These are phyloP conservation scores for Lepus townsendii DNA, from an alignment of 2,797 vertebrate species.

Conservation along the genomic window DNA sequence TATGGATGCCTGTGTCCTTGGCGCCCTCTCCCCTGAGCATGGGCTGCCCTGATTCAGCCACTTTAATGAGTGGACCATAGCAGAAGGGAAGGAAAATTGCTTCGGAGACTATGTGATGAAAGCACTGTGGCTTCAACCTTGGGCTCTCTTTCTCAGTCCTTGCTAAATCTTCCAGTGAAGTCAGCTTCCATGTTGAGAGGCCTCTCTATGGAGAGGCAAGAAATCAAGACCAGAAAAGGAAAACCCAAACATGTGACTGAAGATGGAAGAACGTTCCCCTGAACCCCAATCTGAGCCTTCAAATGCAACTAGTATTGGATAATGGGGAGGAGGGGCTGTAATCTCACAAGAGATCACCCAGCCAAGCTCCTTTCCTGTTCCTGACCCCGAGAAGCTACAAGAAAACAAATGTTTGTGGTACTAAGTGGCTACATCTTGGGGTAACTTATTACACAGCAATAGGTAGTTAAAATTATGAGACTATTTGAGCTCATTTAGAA, in stretches of 20 bases:
- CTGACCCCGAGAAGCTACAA: neutral
- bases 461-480: neutral
- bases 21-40: neutral
- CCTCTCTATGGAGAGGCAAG: neutral
- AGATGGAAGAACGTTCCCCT: neutral
- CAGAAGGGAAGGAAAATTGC: neutral
- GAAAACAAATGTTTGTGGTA: neutral
- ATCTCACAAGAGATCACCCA: neutral
- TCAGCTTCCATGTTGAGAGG: neutral
- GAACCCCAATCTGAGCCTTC: neutral
- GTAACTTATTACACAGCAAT: neutral
- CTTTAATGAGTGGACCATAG: neutral
- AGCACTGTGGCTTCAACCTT: neutral
- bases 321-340: neutral
- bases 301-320: neutral
- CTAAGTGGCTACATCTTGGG: neutral
- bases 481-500: neutral
- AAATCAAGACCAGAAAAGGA: neutral
- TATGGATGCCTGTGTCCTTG: neutral
- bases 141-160: neutral
- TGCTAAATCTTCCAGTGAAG: slow-evolving; percentile 4
- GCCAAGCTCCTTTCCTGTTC: neutral
- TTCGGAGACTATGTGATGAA: neutral
- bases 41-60: neutral
- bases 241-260: neutral